phyloP scores from a whole-genome alignment of 2,888 invertebrate genomes.

The Mythimna vitellina region DNA sequence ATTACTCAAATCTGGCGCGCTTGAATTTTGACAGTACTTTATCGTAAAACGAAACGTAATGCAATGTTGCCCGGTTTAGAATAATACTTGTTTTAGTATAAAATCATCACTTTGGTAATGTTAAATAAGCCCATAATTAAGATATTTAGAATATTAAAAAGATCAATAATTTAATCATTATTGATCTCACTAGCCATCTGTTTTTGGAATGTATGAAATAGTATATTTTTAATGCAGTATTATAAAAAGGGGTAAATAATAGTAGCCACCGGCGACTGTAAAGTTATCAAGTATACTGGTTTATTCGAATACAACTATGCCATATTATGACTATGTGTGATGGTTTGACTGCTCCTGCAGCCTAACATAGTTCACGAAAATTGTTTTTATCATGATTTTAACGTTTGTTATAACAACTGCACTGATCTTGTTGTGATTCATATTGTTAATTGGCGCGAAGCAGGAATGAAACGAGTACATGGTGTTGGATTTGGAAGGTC shows the following conservation, averaged over 20 bases:
- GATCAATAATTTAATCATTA: neutral
- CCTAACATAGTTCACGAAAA: neutral
- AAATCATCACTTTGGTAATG: neutral
- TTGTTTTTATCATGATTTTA: neutral
- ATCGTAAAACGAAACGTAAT: constrained; percentile 54
- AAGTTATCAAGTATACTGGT: neutral
- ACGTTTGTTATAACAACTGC: neutral
- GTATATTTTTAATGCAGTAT: neutral
- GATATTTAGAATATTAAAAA: neutral
- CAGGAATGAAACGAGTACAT: neutral
- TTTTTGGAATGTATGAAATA: neutral
- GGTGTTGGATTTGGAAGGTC: neutral
- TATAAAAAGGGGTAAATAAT: neutral
- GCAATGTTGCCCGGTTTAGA: constrained; percentile 35
- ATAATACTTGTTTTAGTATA: constrained; percentile 14
- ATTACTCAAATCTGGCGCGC: constrained; percentile 23
- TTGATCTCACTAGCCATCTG: neutral
- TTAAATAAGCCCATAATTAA: neutral
- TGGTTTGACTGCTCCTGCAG: neutral
- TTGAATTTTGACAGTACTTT: constrained; percentile 18
- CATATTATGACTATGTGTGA: no score
- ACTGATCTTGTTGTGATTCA: neutral
- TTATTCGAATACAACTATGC: neutral
- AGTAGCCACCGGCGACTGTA: neutral
- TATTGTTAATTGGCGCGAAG: neutral